Evolutionary conservation across 1,140 invertebrate genomes (phyloP), one percentile per base, ranked within the genome.

Genomic region (Phortica variegata): DNA sequence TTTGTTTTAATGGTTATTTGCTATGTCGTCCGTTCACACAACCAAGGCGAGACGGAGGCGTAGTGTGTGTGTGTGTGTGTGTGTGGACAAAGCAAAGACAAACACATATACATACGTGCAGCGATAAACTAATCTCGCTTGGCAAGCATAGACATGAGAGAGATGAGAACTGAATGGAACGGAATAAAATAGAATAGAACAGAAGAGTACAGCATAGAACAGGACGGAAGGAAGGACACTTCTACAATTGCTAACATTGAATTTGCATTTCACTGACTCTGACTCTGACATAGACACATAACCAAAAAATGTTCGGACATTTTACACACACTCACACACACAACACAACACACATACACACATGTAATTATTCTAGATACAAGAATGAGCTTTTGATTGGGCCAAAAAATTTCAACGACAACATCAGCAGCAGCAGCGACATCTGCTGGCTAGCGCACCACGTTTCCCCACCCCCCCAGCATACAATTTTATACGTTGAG

Each of bases 221-320:
- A 39, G 8, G 41, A 33, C 41, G 38, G 26, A 26, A 26, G 23
- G 23, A 49, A 36, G 23, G 46, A 52, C 49, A 23, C 47, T 52
- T 56, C 36, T 45, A 44, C 49, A 56, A 47, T 56, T 47, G 49
- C 45, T 32, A 56, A 56, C 50, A 52, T 55, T 52, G 39, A 43
- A 55, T 55, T 48, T 56, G 53, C 53, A n/a, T n/a, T n/a, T n/a
- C n/a, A n/a, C n/a, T n/a, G n/a, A n/a, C n/a, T 26, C 23, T 26
- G 23, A 26, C 10, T 49, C 45, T 56, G 56, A 58, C 56, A 49
- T 49, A 47, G 53, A 56, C 56, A 55, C 45, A 58, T 56, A 47
- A 45, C 56, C 49, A 34, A 58, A 58, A 58, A 56, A 55, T 52
- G 16, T 48, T 55, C 43, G 29, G 23, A 55, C 49, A 43, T 44